Conservation (phyloP, 64 coral and sea anemone species). For the Cladopsammia gracilis region DNA sequence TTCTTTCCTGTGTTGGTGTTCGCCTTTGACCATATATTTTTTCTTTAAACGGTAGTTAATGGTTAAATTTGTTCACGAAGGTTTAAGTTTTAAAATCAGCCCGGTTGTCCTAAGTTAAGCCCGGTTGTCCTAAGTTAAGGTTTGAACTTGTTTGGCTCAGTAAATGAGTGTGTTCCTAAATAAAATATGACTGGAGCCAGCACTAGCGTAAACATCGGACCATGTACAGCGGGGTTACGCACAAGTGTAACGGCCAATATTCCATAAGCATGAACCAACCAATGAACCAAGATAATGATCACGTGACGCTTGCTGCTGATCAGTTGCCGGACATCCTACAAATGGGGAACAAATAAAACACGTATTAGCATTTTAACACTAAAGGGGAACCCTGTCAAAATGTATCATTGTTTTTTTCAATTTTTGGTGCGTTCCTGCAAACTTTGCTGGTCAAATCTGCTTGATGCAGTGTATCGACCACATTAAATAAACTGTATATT, state of each 20-base stretch:
- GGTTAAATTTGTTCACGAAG: no score
- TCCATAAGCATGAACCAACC: slow-evolving; percentile 88
- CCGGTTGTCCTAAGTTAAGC: not conserved
- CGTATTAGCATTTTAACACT: no score
- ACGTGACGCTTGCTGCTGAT: slow-evolving; percentile 81
- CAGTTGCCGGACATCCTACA: slow-evolving; percentile 78
- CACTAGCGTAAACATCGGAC: slow-evolving; percentile 92
- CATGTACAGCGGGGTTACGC: slow-evolving; percentile 76
- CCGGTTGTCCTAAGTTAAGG: not conserved
- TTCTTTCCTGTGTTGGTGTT: no score
- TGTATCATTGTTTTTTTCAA: no score
- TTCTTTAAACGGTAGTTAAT: no score
- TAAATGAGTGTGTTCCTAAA: slow-evolving; percentile 81
- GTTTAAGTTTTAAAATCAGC: no score
- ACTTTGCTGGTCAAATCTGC: no score
- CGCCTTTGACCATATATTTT: no score
- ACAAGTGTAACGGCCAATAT: slow-evolving; percentile 88
- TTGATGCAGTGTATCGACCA: no score
- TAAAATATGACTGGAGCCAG: slow-evolving; percentile 86
- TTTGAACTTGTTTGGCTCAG: slow-evolving; percentile 92
- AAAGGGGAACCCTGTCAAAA: no score
- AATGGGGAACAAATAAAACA: not conserved
- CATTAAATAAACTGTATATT: no score
- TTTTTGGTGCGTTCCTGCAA: no score
- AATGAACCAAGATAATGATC: slow-evolving; percentile 81